Evolutionary conservation across 1,140 invertebrate genomes (phyloP).

Genomic region (Gonatopus flavifemur): DNA sequence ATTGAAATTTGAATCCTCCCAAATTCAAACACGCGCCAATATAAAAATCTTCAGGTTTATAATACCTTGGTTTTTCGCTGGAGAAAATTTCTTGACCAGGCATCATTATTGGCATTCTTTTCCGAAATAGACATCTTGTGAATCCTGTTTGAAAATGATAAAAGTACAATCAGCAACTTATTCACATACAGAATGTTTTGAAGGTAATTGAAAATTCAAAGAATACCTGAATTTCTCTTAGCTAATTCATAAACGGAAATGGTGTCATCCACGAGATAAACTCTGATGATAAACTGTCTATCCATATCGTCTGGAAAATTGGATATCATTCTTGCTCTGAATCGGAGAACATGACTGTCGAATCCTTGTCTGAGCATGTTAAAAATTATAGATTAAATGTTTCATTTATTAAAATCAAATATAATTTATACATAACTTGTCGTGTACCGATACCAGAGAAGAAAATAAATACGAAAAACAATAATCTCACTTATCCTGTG

Average conservation of each 20-base stretch:
- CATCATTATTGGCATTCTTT: slow-evolving; percentile 66
- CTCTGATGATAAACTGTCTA: slow-evolving; percentile 79
- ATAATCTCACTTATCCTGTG: slow-evolving; percentile 67
- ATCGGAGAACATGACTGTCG: slow-evolving; percentile 78
- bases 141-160: slow-evolving; percentile 50
- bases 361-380: slow-evolving; percentile 63
- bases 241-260: slow-evolving; percentile 78
- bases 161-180: not conserved
- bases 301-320: slow-evolving; percentile 68
- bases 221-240: slow-evolving; percentile 71
- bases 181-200: not conserved
- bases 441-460: not conserved
- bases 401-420: not conserved
- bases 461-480: not conserved
- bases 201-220: no score
- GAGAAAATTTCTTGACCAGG: slow-evolving; percentile 73
- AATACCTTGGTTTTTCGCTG: slow-evolving; percentile 70
- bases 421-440: not conserved
- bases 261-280: slow-evolving; percentile 82
- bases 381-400: slow-evolving; percentile 2
- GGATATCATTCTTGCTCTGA: slow-evolving; percentile 73
- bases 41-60: slow-evolving; percentile 76
- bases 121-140: slow-evolving; percentile 69
- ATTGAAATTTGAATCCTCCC: slow-evolving; percentile 74
- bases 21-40: slow-evolving; percentile 76